phyloP scores from a whole-genome alignment of 2,113 vertebrate genomes.

The Polypterus senegalus region DNA sequence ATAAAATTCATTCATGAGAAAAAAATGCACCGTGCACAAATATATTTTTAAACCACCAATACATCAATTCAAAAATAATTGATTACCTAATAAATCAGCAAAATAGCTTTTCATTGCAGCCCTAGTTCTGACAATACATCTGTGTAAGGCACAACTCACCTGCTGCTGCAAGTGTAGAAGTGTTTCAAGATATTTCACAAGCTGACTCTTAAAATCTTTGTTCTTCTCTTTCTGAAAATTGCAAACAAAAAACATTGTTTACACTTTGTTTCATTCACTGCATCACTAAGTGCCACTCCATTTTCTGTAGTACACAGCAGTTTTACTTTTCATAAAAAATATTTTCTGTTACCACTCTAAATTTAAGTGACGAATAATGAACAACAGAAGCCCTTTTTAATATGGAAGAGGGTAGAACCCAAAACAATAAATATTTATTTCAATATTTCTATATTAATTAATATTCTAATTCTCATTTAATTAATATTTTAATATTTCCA shows the following conservation, averaged over 20 bases:
- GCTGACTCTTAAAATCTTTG: conserved; percentile 78
- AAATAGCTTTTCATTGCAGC: background rate
- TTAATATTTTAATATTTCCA: too few relatives aligned
- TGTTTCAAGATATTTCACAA: conserved; percentile 79
- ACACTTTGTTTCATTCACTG: background rate
- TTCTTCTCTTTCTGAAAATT: conserved; percentile 77
- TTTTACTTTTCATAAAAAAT: background rate
- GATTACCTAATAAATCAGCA: background rate
- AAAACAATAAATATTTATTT: too few relatives aligned
- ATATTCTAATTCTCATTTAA: too few relatives aligned
- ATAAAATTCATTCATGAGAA: too few relatives aligned
- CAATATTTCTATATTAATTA: too few relatives aligned
- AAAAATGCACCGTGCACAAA: background rate
- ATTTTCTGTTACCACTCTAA: too few relatives aligned
- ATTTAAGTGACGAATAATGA: too few relatives aligned
- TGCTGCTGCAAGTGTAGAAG: conserved; percentile 83
- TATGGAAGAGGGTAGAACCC: too few relatives aligned
- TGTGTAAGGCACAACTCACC: conserved; percentile 44
- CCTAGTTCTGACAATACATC: background rate
- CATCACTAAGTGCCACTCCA: background rate
- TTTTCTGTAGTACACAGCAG: background rate
- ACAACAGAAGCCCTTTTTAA: too few relatives aligned
- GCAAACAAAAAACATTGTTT: conserved; percentile 2
- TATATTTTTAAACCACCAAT: background rate
- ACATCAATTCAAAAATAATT: background rate